Evolutionary conservation across 2,888 invertebrate species (phyloP), one percentile per base, ranked within the genome.

Genomic region (Drosophila monieri): DNA sequence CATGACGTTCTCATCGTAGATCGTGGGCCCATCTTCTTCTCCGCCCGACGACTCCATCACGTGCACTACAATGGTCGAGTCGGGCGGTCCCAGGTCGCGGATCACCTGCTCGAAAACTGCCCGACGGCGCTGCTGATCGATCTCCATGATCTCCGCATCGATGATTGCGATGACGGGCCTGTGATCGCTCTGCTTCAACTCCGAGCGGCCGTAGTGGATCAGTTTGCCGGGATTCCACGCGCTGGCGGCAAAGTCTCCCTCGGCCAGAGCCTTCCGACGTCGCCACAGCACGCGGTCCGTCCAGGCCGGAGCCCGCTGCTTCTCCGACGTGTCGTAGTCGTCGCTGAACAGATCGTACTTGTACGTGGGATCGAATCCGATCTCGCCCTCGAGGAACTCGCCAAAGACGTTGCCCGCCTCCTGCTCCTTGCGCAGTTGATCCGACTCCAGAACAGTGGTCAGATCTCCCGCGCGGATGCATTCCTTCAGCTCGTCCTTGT

Each of bases 321-420:
- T 99, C 90, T 99, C 99, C 89, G 99, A 99, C 0, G 99, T 99
- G 91, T 99, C 99, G 90, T 99, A 99, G 92, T 99, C 99, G 90
- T 99, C 98, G 85, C 98, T 98, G 91, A 99, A 99, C 59, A 99
- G 93, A 92, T 99, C 99, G 90, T 99, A 99, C 90, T 99, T 99
- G 91, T 99, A 99, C 0, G 99, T 99, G 0, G 99, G 99, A 12
- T 97, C 94, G 91, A 99, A 99, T 46, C 94, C 94, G 32, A 99
- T 95, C 55, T 95, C 95, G 0, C 98, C 99, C 93, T 99, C 99
- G 57, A 95, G 93, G 90, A 98, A 99, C 87, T 97, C 97, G 89
- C 96, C 95, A 90, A 99, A 99, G 1, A 97, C 97, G 89, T 96
- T 94, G 21, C 95, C 96, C 73, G 94, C 94, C 41, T 94, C 94